Percentiles rank a stretch among this genome's conserved stretches.
Evolutionary conservation across 2,888 invertebrate species (phyloP).

Genomic region (Polydesmus complanatus): DNA sequence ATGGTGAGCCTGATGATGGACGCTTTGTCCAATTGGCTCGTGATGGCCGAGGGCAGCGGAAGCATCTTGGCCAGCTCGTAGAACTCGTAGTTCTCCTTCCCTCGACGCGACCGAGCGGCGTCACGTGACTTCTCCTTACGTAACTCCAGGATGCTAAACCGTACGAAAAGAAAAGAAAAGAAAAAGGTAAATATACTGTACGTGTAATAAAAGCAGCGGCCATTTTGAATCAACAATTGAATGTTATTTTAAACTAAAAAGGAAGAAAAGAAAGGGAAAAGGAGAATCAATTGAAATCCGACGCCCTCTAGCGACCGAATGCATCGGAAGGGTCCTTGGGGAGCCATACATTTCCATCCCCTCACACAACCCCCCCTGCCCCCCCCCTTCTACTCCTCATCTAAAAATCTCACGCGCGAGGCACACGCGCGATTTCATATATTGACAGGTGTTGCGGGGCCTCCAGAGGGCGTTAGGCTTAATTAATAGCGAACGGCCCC

Average conservation of each 20-base stretch:
- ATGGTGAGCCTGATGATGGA: constrained; percentile 92
- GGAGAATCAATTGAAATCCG: too few species aligned
- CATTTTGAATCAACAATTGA: neutral
- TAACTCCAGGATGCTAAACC: constrained; percentile 77
- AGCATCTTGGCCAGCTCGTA: constrained; percentile 72
- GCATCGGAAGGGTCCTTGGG: too few species aligned
- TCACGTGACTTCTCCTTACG: constrained; percentile 88
- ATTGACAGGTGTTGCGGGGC: neutral
- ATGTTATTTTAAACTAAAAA: neutral
- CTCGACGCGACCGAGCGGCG: constrained; percentile 77
- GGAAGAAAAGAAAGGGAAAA: too few species aligned
- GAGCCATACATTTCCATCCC: neutral
- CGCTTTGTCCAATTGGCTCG: constrained; percentile 77
- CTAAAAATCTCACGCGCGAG: neutral
- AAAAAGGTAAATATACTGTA: constrained; percentile 4
- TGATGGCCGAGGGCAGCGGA: constrained; percentile 55
- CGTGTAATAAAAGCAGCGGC: too few species aligned
- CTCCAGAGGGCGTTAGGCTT: neutral
- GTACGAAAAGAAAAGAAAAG: constrained; percentile 15
- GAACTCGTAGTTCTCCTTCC: constrained; percentile 93
- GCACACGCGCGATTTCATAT: neutral
- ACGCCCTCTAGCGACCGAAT: too few species aligned
- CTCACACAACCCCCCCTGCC: neutral
- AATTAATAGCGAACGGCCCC: neutral
- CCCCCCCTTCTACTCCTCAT: neutral